Conservation (phyloP, 2,113 vertebrate species). For the Anguilla rostrata region DNA sequence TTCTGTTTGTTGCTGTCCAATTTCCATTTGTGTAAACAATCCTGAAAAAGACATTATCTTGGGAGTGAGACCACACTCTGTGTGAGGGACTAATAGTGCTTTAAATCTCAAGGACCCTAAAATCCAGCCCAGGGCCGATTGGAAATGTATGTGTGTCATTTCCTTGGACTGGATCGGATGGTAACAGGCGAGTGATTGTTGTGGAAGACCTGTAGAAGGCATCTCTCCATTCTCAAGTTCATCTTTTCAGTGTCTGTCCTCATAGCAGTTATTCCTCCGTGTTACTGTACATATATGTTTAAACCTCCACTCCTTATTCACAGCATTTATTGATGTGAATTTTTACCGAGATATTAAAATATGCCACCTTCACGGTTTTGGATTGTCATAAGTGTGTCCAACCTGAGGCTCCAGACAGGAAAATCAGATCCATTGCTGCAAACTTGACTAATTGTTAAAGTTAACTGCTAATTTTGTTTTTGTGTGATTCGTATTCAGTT, state of each 20-base stretch:
- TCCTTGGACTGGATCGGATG: background rate
- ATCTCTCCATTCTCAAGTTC: background rate
- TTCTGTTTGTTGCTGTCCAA: background rate
- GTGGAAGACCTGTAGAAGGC: no score
- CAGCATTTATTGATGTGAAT: no score
- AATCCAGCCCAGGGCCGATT: background rate
- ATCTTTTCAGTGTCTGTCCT: background rate
- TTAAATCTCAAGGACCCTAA: background rate
- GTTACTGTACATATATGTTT: background rate
- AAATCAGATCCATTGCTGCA: background rate
- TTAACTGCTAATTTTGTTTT: background rate
- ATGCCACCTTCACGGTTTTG: background rate
- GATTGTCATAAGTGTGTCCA: background rate
- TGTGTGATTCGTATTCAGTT: background rate
- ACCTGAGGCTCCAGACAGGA: background rate
- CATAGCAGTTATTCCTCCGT: background rate
- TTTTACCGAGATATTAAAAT: background rate
- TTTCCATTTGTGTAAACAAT: background rate
- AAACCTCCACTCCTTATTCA: background rate
- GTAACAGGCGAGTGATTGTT: background rate
- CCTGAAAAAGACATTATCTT: background rate
- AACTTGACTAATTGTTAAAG: background rate
- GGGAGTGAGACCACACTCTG: background rate
- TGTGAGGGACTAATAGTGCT: background rate
- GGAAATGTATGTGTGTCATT: background rate